phyloP scores from a whole-genome alignment of 2,113 vertebrate species.

The Pseudopipra pipra region DNA sequence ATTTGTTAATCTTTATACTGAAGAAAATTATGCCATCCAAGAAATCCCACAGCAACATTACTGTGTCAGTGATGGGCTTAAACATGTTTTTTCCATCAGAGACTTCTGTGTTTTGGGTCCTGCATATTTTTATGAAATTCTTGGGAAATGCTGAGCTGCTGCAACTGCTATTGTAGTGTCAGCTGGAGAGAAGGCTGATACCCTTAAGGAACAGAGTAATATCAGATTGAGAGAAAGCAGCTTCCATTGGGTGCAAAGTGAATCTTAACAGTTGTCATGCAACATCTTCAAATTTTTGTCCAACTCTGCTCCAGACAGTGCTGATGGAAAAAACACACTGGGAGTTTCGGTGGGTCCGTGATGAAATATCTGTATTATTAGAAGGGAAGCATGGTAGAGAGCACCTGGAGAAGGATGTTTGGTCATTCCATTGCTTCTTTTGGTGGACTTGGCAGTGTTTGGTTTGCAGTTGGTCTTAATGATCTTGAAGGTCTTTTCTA shows the following conservation, averaged over 20 bases:
- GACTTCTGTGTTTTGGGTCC: neutral
- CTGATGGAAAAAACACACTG: neutral
- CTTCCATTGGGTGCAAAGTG: neutral
- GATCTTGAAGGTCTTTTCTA: neutral
- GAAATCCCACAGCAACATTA: neutral
- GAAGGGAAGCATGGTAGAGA: neutral
- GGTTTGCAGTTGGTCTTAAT: neutral
- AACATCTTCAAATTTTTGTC: neutral
- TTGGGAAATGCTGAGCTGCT: neutral
- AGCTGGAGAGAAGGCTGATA: neutral
- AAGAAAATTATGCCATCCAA: neutral
- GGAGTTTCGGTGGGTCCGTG: neutral
- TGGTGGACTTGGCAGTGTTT: neutral
- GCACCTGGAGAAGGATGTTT: neutral
- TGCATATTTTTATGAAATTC: neutral
- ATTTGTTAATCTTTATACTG: neutral
- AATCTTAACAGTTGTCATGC: neutral
- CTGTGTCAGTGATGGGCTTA: neutral
- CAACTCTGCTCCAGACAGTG: no score
- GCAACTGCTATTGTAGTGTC: neutral
- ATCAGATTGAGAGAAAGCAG: neutral
- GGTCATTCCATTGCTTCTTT: neutral
- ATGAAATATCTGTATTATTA: neutral
- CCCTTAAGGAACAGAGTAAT: neutral
- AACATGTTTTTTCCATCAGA: neutral